Conservation (phyloP, 2,797 vertebrate species). For the Pangasius larnaudii region DNA sequence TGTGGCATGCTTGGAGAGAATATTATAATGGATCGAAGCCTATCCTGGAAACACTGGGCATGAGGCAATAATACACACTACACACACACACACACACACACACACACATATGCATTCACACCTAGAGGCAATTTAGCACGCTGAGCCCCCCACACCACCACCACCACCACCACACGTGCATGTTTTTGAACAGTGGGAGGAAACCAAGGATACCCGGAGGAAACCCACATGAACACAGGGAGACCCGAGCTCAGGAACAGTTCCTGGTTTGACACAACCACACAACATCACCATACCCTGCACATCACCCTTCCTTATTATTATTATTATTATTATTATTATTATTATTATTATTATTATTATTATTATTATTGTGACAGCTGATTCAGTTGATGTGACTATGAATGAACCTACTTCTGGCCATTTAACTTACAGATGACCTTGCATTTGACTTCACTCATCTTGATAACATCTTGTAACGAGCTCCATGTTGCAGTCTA, state of each 20-base stretch:
- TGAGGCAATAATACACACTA: background rate
- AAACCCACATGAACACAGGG: background rate
- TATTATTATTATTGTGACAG: background rate
- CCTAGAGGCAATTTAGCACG: background rate
- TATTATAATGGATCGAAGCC: background rate
- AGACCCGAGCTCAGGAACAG: background rate
- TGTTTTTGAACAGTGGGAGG: background rate
- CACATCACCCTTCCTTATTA: background rate
- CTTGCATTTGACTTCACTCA: background rate
- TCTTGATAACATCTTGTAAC: background rate
- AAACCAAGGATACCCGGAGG: background rate
- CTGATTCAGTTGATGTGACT: background rate
- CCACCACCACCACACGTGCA: too few species aligned
- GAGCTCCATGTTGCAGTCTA: slow-evolving; percentile 19
- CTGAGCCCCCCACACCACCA: background rate
- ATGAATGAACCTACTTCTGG: background rate
- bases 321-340: background rate
- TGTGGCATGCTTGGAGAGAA: background rate
- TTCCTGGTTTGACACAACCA: background rate
- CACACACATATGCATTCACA: background rate
- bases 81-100: background rate
- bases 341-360: background rate
- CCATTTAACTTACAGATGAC: background rate
- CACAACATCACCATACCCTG: background rate
- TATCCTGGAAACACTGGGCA: background rate